Evolutionary conservation across 2,888 invertebrate species (phyloP).

Genomic region (Drosophila quasianomalipes): DNA sequence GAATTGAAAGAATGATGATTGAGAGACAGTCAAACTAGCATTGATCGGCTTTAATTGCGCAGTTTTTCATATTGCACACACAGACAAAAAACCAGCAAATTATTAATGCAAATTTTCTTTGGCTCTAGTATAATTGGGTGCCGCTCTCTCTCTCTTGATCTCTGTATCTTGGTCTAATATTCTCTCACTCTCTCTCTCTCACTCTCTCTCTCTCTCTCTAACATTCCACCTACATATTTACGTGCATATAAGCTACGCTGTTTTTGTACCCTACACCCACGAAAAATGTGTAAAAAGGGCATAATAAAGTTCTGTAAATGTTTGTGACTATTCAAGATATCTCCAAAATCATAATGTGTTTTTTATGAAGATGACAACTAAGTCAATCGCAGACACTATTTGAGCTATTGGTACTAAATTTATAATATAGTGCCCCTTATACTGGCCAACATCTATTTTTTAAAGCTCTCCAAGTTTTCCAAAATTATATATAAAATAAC

Average conservation of each 20-base stretch:
- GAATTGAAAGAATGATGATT: slow-evolving; percentile 33
- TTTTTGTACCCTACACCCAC: slow-evolving; percentile 18
- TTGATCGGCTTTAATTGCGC: slow-evolving; percentile 72
- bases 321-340: not conserved
- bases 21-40: slow-evolving; percentile 42
- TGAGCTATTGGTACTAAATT: not conserved
- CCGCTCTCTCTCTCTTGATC: slow-evolving; percentile 4
- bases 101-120: slow-evolving; percentile 66
- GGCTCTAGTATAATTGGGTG: slow-evolving; percentile 36
- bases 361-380: not conserved
- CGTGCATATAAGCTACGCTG: slow-evolving; percentile 28
- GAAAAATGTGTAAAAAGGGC: not conserved
- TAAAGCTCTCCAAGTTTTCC: not conserved
- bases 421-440: not conserved
- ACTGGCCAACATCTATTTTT: not conserved
- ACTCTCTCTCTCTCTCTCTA: slow-evolving; percentile 13
- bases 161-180: not conserved
- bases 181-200: slow-evolving; percentile 14
- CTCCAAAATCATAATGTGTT: not conserved
- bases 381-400: not conserved
- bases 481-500: not conserved
- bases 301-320: not conserved
- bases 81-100: slow-evolving; percentile 37
- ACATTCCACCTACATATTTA: slow-evolving; percentile 27
- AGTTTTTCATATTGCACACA: slow-evolving; percentile 54